phyloP scores from a whole-genome alignment of 2,113 vertebrate genomes.

The Pituophis catenifer region DNA sequence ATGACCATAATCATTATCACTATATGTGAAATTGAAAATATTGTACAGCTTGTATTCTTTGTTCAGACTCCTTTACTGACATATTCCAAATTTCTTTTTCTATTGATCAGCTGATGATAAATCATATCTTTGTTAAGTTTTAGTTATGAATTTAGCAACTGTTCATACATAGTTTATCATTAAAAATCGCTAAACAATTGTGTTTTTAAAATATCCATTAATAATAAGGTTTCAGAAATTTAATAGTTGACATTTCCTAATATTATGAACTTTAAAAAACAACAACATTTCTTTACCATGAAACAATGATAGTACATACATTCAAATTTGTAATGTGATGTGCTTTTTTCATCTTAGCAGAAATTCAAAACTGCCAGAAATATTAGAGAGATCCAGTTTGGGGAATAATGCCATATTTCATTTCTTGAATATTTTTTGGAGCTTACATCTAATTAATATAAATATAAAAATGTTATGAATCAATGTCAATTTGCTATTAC shows the following conservation, averaged over 20 bases:
- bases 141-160: neutral
- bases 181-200: neutral
- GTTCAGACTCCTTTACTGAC: neutral
- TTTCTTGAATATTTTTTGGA: neutral
- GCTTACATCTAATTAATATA: neutral
- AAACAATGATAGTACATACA: neutral
- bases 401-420: neutral
- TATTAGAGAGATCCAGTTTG: neutral
- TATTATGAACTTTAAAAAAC: neutral
- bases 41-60: neutral
- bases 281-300: neutral
- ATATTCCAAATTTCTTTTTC: neutral
- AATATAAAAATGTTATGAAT: neutral
- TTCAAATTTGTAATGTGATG: neutral
- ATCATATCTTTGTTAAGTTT: neutral
- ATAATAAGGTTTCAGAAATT: neutral
- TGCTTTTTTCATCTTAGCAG: neutral
- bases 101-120: neutral
- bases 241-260: neutral
- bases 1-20: neutral
- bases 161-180: neutral
- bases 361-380: neutral
- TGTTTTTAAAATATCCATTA: neutral
- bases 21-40: neutral
- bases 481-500: neutral